Evolutionary conservation across 2,797 vertebrate species (phyloP).

Genomic region (Pagetopsis macropterus): DNA sequence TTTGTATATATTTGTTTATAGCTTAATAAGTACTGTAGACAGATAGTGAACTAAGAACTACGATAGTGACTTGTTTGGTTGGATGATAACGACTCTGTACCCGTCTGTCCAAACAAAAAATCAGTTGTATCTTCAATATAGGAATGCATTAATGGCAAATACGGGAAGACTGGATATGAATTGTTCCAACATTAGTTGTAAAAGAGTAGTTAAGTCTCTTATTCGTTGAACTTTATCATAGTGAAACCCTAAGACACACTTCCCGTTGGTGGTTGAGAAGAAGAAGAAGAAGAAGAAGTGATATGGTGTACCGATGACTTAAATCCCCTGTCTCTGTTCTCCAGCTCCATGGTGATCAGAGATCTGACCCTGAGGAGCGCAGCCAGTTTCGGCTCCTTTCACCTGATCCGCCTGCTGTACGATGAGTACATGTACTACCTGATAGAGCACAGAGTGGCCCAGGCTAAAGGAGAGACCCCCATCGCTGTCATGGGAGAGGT

Average conservation of each 20-base stretch:
- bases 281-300: neutral
- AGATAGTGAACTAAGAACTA: no score
- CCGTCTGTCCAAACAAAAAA: no score
- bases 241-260: neutral
- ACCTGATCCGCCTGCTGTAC: slow-evolving; percentile 93
- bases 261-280: slow-evolving; percentile 16
- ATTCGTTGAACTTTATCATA: neutral
- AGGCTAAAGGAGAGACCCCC: slow-evolving; percentile 93
- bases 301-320: neutral
- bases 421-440: slow-evolving; percentile 98
- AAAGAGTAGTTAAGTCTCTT: no score
- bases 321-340: slow-evolving; percentile 18
- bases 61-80: no score
- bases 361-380: slow-evolving; percentile 94
- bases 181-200: no score
- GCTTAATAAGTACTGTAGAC: no score
- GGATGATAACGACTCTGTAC: no score
- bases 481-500: slow-evolving; percentile 98
- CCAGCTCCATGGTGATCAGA: slow-evolving; percentile 94
- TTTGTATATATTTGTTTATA: no score
- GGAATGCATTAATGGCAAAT: no score
- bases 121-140: no score
- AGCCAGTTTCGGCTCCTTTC: slow-evolving; percentile 95
- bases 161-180: no score
- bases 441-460: slow-evolving; percentile 93